Percentiles rank a stretch among this genome's conserved stretches.
phyloP scores from a whole-genome alignment of 2,888 invertebrate species.

The Criorhina ranunculi region DNA sequence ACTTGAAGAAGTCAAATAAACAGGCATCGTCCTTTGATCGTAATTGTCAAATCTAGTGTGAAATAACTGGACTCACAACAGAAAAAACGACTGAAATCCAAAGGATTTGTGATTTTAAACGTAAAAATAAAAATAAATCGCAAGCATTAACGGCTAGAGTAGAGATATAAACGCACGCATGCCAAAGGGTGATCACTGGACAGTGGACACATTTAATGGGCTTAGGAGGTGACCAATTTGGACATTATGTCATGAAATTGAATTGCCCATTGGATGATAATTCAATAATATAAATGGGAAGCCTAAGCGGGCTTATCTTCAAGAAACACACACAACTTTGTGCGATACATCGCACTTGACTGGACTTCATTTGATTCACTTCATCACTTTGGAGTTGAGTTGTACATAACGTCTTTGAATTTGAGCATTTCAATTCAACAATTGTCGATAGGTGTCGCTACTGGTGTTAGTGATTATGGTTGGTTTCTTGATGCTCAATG shows the following conservation, averaged over 20 bases:
- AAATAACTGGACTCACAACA: conserved; percentile 69
- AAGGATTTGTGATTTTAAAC: conserved; percentile 57
- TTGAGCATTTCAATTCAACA: not conserved
- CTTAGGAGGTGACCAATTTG: conserved; percentile 69
- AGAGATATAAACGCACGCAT: conserved; percentile 21
- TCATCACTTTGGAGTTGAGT: not conserved
- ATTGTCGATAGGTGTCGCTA: no score
- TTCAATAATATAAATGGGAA: conserved; percentile 49
- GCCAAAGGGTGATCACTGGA: conserved; percentile 33
- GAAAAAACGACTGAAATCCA: conserved; percentile 32
- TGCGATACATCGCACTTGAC: conserved; percentile 37
- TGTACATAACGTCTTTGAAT: not conserved
- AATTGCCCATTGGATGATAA: conserved; percentile 55
- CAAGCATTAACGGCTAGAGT: conserved; percentile 60
- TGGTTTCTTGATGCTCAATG: no score
- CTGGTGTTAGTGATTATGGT: no score
- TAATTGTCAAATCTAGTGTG: conserved; percentile 74
- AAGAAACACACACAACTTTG: conserved; percentile 56
- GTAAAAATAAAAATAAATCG: conserved; percentile 71
- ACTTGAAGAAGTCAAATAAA: conserved; percentile 31
- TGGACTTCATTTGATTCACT: conserved; percentile 31
- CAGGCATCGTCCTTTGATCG: conserved; percentile 46
- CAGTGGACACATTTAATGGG: conserved; percentile 52
- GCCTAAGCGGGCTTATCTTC: conserved; percentile 48
- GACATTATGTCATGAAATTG: conserved; percentile 62